A percentile compares a stretch with the other conserved stretches of the same genome.
phyloP scores from a whole-genome alignment of 1,140 invertebrate species.

The Panagrolaimus sp. region DNA sequence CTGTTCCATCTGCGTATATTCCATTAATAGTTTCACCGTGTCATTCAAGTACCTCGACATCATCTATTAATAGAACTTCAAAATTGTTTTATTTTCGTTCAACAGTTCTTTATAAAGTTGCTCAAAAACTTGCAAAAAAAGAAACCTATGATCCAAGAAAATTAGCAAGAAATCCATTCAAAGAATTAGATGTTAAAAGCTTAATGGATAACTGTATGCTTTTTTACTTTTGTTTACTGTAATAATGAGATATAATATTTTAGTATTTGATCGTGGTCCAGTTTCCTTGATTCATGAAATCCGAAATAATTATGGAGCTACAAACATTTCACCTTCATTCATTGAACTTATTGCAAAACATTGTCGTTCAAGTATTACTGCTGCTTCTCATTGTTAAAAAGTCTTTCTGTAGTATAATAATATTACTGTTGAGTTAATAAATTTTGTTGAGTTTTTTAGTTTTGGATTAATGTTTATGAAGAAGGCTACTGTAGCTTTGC shows the following conservation, averaged over 20 bases:
- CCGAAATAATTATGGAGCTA: constrained; percentile 13
- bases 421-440: too few species aligned
- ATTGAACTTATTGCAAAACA: background rate
- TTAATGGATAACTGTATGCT: background rate
- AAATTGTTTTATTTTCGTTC: constrained; percentile 15
- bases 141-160: background rate
- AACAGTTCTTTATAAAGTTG: constrained; percentile 15
- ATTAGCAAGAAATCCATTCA: background rate
- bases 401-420: too few species aligned
- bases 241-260: too few species aligned
- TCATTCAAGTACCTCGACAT: too few species aligned
- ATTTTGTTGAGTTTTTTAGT: too few species aligned
- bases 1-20: background rate
- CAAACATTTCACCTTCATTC: background rate
- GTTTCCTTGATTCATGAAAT: constrained; percentile 21
- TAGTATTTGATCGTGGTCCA: too few species aligned
- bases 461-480: too few species aligned
- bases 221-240: background rate
- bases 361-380: too few species aligned
- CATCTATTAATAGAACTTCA: too few species aligned
- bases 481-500: too few species aligned
- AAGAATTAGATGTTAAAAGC: background rate
- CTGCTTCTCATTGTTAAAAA: too few species aligned
- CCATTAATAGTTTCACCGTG: background rate
- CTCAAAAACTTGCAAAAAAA: constrained; percentile 11